phyloP scores from a whole-genome alignment of 1,140 invertebrate species.

The Cherax destructor region DNA sequence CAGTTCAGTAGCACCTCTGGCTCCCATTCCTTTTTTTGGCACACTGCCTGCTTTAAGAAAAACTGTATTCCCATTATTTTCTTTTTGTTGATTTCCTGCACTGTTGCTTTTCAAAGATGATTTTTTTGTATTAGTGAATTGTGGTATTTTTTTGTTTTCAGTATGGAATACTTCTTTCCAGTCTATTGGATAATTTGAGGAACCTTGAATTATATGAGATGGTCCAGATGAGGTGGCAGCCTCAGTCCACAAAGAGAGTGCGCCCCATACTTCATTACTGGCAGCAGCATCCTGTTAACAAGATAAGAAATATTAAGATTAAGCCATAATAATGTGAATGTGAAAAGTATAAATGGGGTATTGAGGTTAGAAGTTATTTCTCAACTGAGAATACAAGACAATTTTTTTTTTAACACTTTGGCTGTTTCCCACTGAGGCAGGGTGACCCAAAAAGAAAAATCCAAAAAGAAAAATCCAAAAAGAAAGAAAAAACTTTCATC shows the following conservation, averaged over 20 bases:
- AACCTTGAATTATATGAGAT: background rate
- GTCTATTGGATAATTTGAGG: background rate
- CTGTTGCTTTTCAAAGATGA: background rate
- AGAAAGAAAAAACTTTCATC: too few species aligned
- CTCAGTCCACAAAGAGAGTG: slow-evolving; percentile 2
- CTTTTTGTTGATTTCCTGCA: background rate
- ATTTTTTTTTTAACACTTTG: too few species aligned
- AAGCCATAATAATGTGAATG: too few species aligned
- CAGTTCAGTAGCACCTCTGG: background rate
- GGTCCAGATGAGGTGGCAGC: too few species aligned
- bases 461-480: too few species aligned
- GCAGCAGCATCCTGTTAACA: background rate
- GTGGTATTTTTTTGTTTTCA: background rate
- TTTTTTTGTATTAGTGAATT: background rate
- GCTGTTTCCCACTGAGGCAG: too few species aligned
- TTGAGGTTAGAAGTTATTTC: too few species aligned
- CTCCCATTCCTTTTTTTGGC: background rate
- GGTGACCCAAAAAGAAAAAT: too few species aligned
- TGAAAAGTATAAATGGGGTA: too few species aligned
- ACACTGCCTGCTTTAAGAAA: too few species aligned
- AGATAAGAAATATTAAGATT: background rate
- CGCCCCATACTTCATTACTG: background rate
- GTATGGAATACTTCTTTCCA: slow-evolving; percentile 17
- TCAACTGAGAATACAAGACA: too few species aligned
- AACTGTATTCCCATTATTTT: background rate